These are phyloP conservation scores for Isoperla grammatica DNA, from an alignment of 2,888 invertebrate species.

Conservation along the genomic window DNA sequence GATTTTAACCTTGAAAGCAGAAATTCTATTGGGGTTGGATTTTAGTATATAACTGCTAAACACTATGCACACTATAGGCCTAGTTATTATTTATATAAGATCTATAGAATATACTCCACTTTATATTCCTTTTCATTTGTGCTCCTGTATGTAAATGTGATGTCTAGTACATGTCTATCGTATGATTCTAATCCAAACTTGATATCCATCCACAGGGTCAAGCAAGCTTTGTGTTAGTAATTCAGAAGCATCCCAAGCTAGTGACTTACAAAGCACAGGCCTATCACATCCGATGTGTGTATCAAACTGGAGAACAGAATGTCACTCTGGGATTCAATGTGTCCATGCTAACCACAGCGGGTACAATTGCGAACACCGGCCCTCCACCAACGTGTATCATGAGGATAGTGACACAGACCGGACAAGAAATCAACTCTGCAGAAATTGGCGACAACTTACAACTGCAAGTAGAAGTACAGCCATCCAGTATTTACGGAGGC, in stretches of 20 bases:
- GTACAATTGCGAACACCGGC: constrained; percentile 91
- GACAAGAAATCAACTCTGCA: constrained; percentile 83
- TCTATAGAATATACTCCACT: too few species aligned
- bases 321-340: constrained; percentile 91
- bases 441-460: constrained; percentile 88
- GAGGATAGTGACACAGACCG: constrained; percentile 82
- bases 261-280: constrained; percentile 93
- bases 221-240: constrained; percentile 88
- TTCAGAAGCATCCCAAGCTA: constrained; percentile 93
- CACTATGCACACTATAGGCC: too few species aligned
- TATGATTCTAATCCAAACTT: too few species aligned
- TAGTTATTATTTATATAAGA: too few species aligned
- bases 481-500: constrained; percentile 79
- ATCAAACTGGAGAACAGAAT: constrained; percentile 89
- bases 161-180: too few species aligned
- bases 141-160: too few species aligned
- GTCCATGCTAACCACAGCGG: constrained; percentile 91
- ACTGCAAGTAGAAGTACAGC: constrained; percentile 78
- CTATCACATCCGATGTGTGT: constrained; percentile 93
- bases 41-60: too few species aligned
- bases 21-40: too few species aligned
- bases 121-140: too few species aligned
- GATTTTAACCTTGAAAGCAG: too few species aligned
- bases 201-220: constrained; percentile 71
- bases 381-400: constrained; percentile 89